Evolutionary conservation across 2,113 vertebrate species (phyloP).

Genomic region (Daboia siamensis): DNA sequence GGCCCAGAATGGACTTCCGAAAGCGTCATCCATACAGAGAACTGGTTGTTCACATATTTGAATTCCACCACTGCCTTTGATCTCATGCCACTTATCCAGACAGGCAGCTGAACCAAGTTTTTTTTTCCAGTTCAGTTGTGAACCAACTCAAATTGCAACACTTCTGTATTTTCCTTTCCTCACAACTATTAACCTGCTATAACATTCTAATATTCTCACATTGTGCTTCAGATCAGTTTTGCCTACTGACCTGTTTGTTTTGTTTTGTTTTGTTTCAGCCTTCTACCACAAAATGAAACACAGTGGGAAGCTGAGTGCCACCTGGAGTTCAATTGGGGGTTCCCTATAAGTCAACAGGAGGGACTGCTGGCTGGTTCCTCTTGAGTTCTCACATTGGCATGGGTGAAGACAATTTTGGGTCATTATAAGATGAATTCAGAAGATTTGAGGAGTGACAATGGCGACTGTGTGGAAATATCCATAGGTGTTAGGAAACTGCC

Average conservation of each 20-base stretch:
- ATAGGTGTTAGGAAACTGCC: background rate
- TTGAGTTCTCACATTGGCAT: background rate
- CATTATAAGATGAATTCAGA: background rate
- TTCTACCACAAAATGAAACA: background rate
- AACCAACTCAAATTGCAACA: background rate
- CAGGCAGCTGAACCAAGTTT: background rate
- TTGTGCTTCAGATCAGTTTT: background rate
- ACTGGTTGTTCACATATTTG: no score
- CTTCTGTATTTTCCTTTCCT: background rate
- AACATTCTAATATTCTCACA: background rate
- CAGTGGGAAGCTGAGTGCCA: background rate
- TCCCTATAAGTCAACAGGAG: background rate
- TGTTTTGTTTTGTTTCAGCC: background rate
- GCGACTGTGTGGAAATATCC: background rate
- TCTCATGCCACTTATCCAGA: background rate
- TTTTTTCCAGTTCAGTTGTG: background rate
- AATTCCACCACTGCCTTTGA: no score
- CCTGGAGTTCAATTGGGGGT: background rate
- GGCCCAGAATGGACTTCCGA: no score
- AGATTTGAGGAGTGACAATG: background rate
- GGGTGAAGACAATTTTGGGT: background rate
- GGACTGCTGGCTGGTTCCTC: background rate
- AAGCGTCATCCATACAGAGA: no score
- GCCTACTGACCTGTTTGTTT: background rate
- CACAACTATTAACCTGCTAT: background rate